Base-by-base conservation (phyloP, 2,888 invertebrate genomes). In the Portevinia maculata region DNA sequence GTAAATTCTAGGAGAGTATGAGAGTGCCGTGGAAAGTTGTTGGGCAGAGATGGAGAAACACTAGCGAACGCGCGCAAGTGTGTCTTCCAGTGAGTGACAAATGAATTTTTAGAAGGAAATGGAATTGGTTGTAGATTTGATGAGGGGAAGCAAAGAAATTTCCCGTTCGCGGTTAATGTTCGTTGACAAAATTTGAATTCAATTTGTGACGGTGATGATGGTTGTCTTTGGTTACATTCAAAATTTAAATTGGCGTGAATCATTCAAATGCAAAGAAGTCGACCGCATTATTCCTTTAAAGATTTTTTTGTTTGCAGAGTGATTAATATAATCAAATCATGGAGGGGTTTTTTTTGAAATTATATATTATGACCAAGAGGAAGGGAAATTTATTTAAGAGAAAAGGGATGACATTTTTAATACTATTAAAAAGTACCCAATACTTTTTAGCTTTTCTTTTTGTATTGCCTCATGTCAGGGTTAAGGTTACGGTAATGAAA, bases 1-100 rank as follows among this genome's bases (percentile, higher is more conserved):
- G 13, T 34, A 32, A 46, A 62, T 44, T 62, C 32, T 41, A 9
- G 7, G 55, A 62, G 76, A 65, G 65, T 52, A 32, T 65, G 62
- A 75, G 75, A 64, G 32, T 30, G 37, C 4, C 44, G 15, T 67
- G 53, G 60, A 55, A 53, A 24, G 46, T n/a, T 50, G 52, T 52
- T 57, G 64, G 55, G 48, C 55, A 46, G 41, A 59, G 52, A 46
- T n/a, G n/a, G n/a, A n/a, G n/a, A n/a, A n/a, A n/a, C n/a, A n/a
- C n/a, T n/a, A 37, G 48, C 39, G 37, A 46, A 64, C 73, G 52
- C 55, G 55, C 64, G 69, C 64, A 78, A 55, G 70, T 62, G 50
- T 57, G 11, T 30, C 8, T 78, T 69, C 60, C 70, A 62, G 39
- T 62, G 62, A 62, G 39, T 62, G 62, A 52, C 48, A 34, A 64